Conservation (phyloP, 2,113 vertebrate species). For the Globicephala melas region DNA sequence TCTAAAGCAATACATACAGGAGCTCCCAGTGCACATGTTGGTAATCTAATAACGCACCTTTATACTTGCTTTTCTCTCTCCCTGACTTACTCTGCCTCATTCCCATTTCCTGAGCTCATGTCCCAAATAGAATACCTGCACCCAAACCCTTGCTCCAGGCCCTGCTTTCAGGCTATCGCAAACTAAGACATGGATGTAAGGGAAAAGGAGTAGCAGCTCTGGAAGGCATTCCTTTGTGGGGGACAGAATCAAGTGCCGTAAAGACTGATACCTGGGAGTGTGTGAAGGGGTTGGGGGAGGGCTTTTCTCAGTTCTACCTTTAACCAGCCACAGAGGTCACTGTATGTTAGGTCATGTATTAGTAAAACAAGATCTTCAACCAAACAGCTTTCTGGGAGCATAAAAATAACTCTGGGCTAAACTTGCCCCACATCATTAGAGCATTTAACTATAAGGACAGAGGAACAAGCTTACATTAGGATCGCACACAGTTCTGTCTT, state of each 20-base stretch:
- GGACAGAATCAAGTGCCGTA: neutral
- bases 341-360: neutral
- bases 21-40: accelerated
- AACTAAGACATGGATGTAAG: neutral
- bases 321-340: neutral
- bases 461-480: neutral
- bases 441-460: neutral
- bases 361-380: neutral
- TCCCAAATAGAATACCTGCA: neutral
- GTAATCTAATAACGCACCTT: neutral
- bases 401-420: neutral
- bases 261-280: neutral
- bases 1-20: neutral
- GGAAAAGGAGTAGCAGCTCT: neutral
- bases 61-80: neutral
- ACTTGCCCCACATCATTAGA: neutral
- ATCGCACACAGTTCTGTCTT: neutral
- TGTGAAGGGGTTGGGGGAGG: too few relatives aligned
- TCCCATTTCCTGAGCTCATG: neutral
- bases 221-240: neutral
- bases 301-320: neutral
- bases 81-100: neutral
- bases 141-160: neutral
- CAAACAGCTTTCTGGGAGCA: neutral
- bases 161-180: neutral